Percentiles rank a stretch among this genome's conserved stretches.
phyloP scores from a whole-genome alignment of 2,888 invertebrate genomes.

The Dendrolimus pini region DNA sequence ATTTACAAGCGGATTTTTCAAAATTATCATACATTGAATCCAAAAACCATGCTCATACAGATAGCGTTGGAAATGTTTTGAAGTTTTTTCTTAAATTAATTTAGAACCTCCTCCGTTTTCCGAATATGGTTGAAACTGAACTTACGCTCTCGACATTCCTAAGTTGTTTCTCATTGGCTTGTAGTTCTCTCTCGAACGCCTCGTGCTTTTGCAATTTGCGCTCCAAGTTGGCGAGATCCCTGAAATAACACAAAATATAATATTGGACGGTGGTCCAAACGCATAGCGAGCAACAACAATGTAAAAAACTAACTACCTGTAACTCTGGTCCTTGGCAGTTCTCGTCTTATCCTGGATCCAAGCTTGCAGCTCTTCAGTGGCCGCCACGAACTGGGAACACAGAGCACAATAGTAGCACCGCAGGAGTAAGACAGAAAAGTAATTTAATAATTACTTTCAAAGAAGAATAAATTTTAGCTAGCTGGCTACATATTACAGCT shows the following conservation, averaged over 20 bases:
- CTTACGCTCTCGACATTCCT: conserved; percentile 87
- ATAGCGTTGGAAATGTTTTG: too few relatives aligned
- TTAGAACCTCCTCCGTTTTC: too few relatives aligned
- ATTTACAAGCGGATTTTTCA: too few relatives aligned
- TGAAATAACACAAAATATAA: conserved; percentile 17
- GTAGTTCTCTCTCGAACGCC: conserved; percentile 95
- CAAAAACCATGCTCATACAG: too few relatives aligned
- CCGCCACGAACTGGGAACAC: conserved; percentile 86
- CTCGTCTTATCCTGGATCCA: conserved; percentile 96
- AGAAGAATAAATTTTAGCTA: too few relatives aligned
- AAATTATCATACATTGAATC: too few relatives aligned
- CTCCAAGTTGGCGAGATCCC: conserved; percentile 92
- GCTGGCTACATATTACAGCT: too few relatives aligned
- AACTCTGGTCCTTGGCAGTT: conserved; percentile 94
- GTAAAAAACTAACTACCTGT: conserved; percentile 54
- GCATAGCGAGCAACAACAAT: neutral
- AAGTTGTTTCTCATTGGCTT: conserved; percentile 95
- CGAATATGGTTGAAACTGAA: conserved; percentile 6
- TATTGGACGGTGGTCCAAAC: neutral
- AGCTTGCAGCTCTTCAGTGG: conserved; percentile 90
- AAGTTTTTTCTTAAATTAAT: too few relatives aligned
- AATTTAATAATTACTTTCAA: too few relatives aligned
- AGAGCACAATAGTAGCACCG: neutral
- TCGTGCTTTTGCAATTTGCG: conserved; percentile 97
- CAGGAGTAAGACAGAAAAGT: too few relatives aligned